phyloP scores from a whole-genome alignment of 2,797 vertebrate species.

The Cuculus canorus region DNA sequence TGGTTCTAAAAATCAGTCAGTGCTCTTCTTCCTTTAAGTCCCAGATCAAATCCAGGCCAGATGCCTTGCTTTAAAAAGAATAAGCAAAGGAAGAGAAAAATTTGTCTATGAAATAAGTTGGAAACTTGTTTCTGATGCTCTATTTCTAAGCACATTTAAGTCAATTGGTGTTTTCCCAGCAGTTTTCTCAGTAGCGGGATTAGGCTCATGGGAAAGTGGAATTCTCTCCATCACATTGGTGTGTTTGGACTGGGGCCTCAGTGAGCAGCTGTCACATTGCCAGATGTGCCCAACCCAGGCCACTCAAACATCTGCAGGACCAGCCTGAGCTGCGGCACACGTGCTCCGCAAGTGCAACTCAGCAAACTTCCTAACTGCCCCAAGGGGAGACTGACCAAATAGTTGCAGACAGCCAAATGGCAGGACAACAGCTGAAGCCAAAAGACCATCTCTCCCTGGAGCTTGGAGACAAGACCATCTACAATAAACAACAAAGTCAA shows the following conservation, averaged over 20 bases:
- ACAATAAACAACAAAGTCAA: not conserved
- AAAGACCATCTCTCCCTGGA: not conserved
- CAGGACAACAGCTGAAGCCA: not conserved
- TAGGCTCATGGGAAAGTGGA: not conserved
- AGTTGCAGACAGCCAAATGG: not conserved
- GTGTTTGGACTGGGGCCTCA: not conserved
- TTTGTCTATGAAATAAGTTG: not conserved
- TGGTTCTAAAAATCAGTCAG: not conserved
- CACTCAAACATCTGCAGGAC: not conserved
- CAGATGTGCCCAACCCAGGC: not conserved
- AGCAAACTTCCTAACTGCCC: not conserved
- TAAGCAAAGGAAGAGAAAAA: not conserved
- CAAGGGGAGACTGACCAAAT: not conserved
- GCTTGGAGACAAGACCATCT: not conserved
- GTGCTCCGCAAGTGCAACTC: rapidly evolving
- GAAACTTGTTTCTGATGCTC: constrained; percentile 22
- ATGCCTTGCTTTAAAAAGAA: constrained; percentile 41
- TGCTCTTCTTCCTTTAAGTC: constrained; percentile 53
- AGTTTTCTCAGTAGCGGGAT: not conserved
- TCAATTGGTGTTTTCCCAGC: not conserved
- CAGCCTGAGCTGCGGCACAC: not conserved
- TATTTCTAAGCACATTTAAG: not conserved
- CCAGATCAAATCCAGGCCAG: constrained; percentile 62
- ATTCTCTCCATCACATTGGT: rapidly evolving
- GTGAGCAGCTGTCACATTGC: not conserved